These are phyloP conservation scores for Porites lobata DNA, from an alignment of 92 coral and sea anemone genomes.

Conservation along the genomic window DNA sequence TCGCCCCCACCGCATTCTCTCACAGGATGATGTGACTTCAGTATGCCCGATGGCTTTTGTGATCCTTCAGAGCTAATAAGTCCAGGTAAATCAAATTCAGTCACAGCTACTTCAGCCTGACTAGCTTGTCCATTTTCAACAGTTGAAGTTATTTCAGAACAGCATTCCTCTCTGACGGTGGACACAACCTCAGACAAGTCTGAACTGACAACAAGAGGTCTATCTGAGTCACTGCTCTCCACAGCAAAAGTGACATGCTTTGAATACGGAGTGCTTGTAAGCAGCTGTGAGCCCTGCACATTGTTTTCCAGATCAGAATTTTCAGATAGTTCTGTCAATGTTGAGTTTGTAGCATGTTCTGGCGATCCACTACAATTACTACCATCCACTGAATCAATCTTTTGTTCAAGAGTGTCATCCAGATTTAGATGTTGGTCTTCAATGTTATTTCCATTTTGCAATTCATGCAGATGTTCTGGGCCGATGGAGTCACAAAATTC, in stretches of 20 bases:
- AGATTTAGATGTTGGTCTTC: constrained; percentile 14
- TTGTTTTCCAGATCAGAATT: constrained; percentile 71
- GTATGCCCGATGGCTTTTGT: constrained; percentile 64
- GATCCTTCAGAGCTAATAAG: constrained; percentile 21
- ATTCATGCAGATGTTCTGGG: constrained; percentile 87
- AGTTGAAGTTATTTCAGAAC: constrained; percentile 7
- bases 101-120: background rate
- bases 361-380: constrained; percentile 55
- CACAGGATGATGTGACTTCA: constrained; percentile 77
- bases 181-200: constrained; percentile 21
- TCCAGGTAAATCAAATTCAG: background rate
- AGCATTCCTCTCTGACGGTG: constrained; percentile 27
- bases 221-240: constrained; percentile 32
- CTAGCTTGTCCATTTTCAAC: constrained; percentile 15
- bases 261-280: constrained; percentile 88
- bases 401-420: constrained; percentile 23
- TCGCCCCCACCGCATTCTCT: constrained; percentile 87
- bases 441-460: constrained; percentile 55
- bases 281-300: constrained; percentile 27
- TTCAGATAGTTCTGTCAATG: constrained; percentile 73
- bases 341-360: constrained; percentile 56
- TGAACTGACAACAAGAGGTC: constrained; percentile 8
- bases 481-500: constrained; percentile 97
- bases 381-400: constrained; percentile 14
- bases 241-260: constrained; percentile 92